These are phyloP conservation scores for Rhadinocentrus ornatus DNA, from an alignment of 2,797 vertebrate species.

Conservation along the genomic window DNA sequence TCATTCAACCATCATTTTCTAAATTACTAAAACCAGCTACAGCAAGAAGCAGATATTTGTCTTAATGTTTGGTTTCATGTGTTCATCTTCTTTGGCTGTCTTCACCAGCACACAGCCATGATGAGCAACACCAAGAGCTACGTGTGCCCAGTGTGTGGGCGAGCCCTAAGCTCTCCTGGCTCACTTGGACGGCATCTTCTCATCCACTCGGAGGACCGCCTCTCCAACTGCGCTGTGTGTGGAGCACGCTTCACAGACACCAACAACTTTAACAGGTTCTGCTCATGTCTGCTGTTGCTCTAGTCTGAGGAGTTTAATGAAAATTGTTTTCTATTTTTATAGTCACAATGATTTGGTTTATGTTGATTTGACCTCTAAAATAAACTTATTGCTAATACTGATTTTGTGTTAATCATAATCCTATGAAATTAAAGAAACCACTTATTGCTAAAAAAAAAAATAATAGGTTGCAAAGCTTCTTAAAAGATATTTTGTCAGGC, in stretches of 20 bases:
- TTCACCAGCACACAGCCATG: constrained; percentile 90
- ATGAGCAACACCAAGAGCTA: constrained; percentile 95
- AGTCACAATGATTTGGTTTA: background rate
- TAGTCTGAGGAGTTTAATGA: constrained; percentile 11
- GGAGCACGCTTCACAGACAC: constrained; percentile 95
- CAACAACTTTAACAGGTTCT: constrained; percentile 93
- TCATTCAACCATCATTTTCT: background rate
- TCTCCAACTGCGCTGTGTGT: constrained; percentile 97
- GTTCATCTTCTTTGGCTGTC: constrained; percentile 24
- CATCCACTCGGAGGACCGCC: constrained; percentile 97
- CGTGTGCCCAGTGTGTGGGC: constrained; percentile 95
- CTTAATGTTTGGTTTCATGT: constrained; percentile 5
- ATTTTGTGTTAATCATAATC: background rate
- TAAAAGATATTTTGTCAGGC: background rate
- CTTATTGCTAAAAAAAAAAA: background rate
- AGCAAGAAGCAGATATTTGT: background rate
- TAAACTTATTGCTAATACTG: background rate
- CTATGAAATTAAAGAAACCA: background rate
- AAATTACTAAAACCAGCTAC: background rate
- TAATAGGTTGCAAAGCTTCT: background rate
- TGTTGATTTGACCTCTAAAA: background rate
- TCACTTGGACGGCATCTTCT: constrained; percentile 96
- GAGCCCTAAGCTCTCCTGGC: constrained; percentile 95
- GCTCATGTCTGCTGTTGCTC: constrained; percentile 5
- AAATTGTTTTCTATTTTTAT: background rate